Percentiles rank a stretch among this genome's conserved stretches.
These are phyloP conservation scores for Pentamera pediparva DNA, from an alignment of 53 echinoderm and acorn worm species.

Conservation along the genomic window DNA sequence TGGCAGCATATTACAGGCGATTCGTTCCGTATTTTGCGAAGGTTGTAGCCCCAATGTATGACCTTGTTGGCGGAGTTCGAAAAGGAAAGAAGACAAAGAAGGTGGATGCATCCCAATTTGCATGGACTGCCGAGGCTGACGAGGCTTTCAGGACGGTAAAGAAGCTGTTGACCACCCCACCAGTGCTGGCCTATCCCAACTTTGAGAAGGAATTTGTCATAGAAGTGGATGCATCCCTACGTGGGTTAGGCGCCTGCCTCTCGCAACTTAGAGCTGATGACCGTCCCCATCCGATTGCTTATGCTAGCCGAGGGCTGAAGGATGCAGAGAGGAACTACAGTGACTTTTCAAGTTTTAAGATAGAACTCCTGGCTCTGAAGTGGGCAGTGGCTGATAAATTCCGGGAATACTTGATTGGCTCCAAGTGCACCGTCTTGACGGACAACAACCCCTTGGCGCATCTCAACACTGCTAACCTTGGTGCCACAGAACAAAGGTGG, in stretches of 20 bases:
- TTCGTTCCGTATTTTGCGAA: slow-evolving; percentile 39
- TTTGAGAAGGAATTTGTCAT: slow-evolving; percentile 34
- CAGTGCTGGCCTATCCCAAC: slow-evolving; percentile 31
- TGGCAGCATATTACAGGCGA: slow-evolving; percentile 40
- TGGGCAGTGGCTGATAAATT: slow-evolving; percentile 43
- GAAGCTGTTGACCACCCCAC: slow-evolving; percentile 1
- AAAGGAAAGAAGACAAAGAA: slow-evolving; percentile 9
- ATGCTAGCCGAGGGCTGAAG: slow-evolving; percentile 32
- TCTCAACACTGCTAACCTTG: slow-evolving; percentile 14
- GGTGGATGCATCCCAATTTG: not conserved
- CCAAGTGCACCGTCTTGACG: slow-evolving; percentile 11
- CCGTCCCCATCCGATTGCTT: slow-evolving; percentile 15
- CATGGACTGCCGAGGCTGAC: slow-evolving; percentile 16
- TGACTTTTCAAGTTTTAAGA: slow-evolving; percentile 42
- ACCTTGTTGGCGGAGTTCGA: not conserved
- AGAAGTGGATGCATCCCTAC: slow-evolving; percentile 37
- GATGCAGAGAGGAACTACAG: slow-evolving; percentile 38
- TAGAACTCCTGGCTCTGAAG: too few species aligned
- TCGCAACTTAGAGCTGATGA: slow-evolving; percentile 6
- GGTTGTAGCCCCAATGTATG: slow-evolving; percentile 41
- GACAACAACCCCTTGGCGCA: slow-evolving; percentile 42
- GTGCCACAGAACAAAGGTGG: too few species aligned
- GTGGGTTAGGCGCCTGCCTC: slow-evolving; percentile 37
- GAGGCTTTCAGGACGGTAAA: slow-evolving; percentile 19
- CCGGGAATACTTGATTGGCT: slow-evolving; percentile 26